phyloP scores from a whole-genome alignment of 2,113 vertebrate genomes.

The Xiphorhynchus elegans region DNA sequence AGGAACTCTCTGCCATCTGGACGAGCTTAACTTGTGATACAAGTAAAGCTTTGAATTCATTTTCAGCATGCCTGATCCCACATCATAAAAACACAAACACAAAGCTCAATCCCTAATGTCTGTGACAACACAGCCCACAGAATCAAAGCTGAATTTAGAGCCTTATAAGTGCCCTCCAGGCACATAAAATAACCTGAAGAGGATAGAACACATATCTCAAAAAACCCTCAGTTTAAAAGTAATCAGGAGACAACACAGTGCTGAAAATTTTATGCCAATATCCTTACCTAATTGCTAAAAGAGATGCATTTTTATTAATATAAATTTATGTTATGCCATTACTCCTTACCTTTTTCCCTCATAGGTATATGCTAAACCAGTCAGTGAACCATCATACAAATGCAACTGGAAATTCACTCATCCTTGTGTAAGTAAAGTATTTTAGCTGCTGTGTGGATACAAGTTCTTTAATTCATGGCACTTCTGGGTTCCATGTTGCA shows the following conservation, averaged over 20 bases:
- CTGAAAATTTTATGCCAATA: not conserved
- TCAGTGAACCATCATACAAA: not conserved
- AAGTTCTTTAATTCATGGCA: not conserved
- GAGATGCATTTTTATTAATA: not conserved
- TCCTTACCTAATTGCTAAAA: not conserved
- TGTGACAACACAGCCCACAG: not conserved
- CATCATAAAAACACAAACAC: not conserved
- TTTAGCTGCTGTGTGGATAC: not conserved
- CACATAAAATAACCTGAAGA: not conserved
- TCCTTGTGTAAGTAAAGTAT: not conserved
- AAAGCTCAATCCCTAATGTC: not conserved
- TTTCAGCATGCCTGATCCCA: not conserved
- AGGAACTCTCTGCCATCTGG: conserved; percentile 16
- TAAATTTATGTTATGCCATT: not conserved
- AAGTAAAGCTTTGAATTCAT: not conserved
- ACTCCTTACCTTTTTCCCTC: not conserved
- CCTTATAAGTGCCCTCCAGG: not conserved
- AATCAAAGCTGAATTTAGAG: not conserved
- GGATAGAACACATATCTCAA: fast-evolving
- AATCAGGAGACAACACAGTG: not conserved
- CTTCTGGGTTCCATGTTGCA: not conserved
- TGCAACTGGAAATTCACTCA: not conserved
- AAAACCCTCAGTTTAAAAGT: not conserved
- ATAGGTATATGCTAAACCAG: not conserved
- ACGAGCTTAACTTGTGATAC: not conserved